phyloP scores from a whole-genome alignment of 2,888 invertebrate genomes.

The Leptopilina myrica region DNA sequence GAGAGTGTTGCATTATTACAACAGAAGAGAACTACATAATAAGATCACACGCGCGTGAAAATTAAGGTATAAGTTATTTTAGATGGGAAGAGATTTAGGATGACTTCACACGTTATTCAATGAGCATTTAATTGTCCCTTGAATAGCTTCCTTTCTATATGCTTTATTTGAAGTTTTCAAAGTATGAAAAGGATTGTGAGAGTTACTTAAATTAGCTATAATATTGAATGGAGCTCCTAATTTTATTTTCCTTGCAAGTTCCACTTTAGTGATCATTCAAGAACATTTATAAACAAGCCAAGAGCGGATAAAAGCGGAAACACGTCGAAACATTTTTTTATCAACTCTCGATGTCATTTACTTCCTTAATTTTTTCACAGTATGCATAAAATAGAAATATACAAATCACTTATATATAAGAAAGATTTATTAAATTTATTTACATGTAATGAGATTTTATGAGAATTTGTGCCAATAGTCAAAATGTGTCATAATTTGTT shows the following conservation, averaged over 20 bases:
- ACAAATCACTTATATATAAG: no score
- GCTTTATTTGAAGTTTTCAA: conserved; percentile 23
- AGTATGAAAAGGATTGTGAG: conserved; percentile 8
- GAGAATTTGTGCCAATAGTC: not conserved
- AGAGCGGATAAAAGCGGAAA: no score
- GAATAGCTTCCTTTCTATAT: conserved; percentile 22
- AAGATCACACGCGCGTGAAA: conserved; percentile 49
- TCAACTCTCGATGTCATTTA: no score
- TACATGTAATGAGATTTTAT: not conserved
- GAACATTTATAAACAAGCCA: no score
- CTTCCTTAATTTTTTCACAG: no score
- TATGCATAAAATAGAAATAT: no score
- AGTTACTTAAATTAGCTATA: not conserved
- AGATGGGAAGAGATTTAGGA: conserved; percentile 49
- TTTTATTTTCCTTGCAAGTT: not conserved
- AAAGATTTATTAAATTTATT: not conserved
- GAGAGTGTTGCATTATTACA: conserved; percentile 37
- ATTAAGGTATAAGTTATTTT: conserved; percentile 51
- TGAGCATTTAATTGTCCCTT: conserved; percentile 57
- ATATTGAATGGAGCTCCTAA: not conserved
- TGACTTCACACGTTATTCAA: conserved; percentile 58
- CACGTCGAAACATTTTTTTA: no score
- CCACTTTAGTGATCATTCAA: no score
- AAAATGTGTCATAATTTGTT: not conserved
- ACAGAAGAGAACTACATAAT: conserved; percentile 49